Percentiles rank a stretch among this genome's conserved stretches.
Evolutionary conservation across 2,888 invertebrate genomes (phyloP).

Genomic region (Junonia oenone): DNA sequence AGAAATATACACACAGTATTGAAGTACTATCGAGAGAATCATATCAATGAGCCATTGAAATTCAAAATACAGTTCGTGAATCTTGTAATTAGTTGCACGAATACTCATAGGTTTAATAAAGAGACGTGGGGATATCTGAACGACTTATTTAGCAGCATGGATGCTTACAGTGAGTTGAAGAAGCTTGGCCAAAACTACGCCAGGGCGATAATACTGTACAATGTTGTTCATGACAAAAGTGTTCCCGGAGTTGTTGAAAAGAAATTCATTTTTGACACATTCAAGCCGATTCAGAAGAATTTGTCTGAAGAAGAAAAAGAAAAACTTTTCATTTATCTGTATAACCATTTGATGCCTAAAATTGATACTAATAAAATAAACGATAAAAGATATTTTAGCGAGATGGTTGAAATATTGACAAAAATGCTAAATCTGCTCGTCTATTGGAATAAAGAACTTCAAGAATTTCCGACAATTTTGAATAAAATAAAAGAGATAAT

Average conservation of each 20-base stretch:
- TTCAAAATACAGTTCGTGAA: too few relatives aligned
- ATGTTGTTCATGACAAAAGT: slow-evolving; percentile 37
- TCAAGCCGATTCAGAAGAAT: slow-evolving; percentile 37
- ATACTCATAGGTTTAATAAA: too few relatives aligned
- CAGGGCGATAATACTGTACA: slow-evolving; percentile 42
- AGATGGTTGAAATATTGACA: slow-evolving; percentile 31
- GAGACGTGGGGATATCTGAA: too few relatives aligned
- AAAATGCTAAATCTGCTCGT: slow-evolving; percentile 9
- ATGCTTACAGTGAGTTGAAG: too few relatives aligned
- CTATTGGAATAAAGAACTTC: background rate
- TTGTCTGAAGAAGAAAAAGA: slow-evolving; percentile 40
- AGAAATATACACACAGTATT: too few relatives aligned
- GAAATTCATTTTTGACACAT: slow-evolving; percentile 39
- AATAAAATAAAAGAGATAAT: background rate
- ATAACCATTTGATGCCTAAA: slow-evolving; percentile 33
- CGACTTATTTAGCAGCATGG: too few relatives aligned
- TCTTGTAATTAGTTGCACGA: too few relatives aligned
- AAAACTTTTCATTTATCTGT: slow-evolving; percentile 48
- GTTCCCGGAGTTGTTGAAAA: slow-evolving; percentile 46
- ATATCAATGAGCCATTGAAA: too few relatives aligned
- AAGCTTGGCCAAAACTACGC: too few relatives aligned
- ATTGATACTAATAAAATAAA: slow-evolving; percentile 33
- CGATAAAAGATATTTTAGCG: slow-evolving; percentile 35
- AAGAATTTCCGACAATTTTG: background rate
- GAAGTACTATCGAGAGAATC: too few relatives aligned